A percentile compares a stretch with the other conserved stretches of the same genome.
Evolutionary conservation across 2,113 vertebrate species (phyloP).

Genomic region (Ardeotis arabs): DNA sequence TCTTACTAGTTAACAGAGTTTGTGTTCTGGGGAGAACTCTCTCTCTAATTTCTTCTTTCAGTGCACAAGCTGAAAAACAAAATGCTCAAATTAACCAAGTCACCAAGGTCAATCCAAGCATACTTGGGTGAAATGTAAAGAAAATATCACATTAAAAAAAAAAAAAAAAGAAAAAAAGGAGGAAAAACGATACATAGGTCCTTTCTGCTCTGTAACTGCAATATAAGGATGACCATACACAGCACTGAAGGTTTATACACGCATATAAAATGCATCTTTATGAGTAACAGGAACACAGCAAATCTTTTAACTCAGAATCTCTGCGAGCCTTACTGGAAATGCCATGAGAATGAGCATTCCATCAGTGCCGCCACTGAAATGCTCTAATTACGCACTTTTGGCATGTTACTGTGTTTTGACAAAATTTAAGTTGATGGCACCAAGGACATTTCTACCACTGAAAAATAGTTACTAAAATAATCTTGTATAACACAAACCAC

Average conservation of each 20-base stretch:
- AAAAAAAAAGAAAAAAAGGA: rapidly evolving
- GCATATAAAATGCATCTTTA: neutral
- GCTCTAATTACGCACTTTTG: neutral
- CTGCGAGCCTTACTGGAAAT: neutral
- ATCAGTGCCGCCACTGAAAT: neutral
- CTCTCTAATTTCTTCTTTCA: neutral
- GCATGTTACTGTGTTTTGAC: neutral
- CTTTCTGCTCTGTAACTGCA: neutral
- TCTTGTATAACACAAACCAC: neutral
- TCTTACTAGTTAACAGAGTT: neutral
- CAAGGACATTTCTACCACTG: conserved; percentile 16
- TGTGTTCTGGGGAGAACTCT: neutral
- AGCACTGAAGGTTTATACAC: neutral
- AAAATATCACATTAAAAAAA: neutral
- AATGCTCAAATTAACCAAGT: neutral
- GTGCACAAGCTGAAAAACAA: neutral
- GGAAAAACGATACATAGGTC: rapidly evolving
- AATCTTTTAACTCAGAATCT: neutral
- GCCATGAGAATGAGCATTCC: neutral
- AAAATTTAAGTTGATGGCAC: conserved; percentile 10
- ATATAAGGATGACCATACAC: neutral
- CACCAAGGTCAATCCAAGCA: neutral
- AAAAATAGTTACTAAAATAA: conserved; percentile 18
- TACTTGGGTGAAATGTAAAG: neutral
- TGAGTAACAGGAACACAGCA: neutral